Conservation (phyloP, 2,888 invertebrate species). For the Hypsopygia costalis region DNA sequence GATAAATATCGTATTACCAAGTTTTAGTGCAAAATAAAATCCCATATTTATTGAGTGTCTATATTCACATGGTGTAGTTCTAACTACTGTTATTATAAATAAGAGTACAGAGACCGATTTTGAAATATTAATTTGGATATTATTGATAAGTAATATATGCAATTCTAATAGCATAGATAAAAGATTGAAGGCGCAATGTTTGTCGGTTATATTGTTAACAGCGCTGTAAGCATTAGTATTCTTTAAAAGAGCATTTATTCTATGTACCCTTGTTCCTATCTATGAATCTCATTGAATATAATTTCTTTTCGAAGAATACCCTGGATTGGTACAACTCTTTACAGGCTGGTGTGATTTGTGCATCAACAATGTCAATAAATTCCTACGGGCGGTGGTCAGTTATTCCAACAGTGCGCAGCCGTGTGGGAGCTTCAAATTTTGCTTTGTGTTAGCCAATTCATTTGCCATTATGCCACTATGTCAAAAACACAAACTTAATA, state of each 20-base stretch:
- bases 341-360: conserved; percentile 11
- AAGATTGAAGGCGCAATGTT: too few relatives aligned
- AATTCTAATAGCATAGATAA: too few relatives aligned
- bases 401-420: conserved; percentile 36
- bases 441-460: conserved; percentile 42
- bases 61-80: conserved; percentile 1
- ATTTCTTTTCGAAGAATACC: too few relatives aligned
- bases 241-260: too few relatives aligned
- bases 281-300: too few relatives aligned
- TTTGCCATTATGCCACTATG: conserved; percentile 72
- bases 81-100: conserved; percentile 1
- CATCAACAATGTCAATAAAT: conserved; percentile 11
- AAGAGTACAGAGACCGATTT: too few relatives aligned
- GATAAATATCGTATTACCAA: conserved; percentile 1
- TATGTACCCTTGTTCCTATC: too few relatives aligned
- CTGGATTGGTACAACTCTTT: too few relatives aligned
- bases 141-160: too few relatives aligned
- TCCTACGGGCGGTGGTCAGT: conserved; percentile 11
- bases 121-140: too few relatives aligned
- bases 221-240: too few relatives aligned
- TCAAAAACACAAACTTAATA: conserved; percentile 45
- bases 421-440: conserved; percentile 41
- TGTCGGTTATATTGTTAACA: too few relatives aligned
- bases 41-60: conserved; percentile 3
- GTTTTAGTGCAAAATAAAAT: not conserved